Conservation (phyloP, 2,888 invertebrate genomes). For the Drosophila gaucha region DNA sequence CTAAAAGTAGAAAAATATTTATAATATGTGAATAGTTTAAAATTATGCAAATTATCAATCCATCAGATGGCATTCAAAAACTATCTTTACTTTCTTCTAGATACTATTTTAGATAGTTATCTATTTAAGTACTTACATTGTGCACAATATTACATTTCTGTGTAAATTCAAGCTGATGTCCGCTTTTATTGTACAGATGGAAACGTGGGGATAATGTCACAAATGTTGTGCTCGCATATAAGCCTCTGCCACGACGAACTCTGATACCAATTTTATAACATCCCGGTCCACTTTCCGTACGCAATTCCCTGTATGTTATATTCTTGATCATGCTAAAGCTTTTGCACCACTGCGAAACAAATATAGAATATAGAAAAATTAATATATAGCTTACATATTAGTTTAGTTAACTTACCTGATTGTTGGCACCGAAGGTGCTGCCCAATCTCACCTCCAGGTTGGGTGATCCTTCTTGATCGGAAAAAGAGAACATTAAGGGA, state of each 20-base stretch:
- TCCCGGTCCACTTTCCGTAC: constrained; percentile 85
- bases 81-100: not conserved
- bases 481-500: constrained; percentile 96
- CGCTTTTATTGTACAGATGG: constrained; percentile 95
- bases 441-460: constrained; percentile 92
- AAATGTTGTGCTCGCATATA: constrained; percentile 95
- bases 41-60: too few species aligned
- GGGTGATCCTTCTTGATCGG: constrained; percentile 94
- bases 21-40: too few species aligned
- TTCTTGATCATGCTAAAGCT: constrained; percentile 94
- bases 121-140: constrained; percentile 86
- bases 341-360: constrained; percentile 91
- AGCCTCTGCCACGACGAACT: constrained; percentile 93
- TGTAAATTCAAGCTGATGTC: constrained; percentile 92
- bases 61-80: too few species aligned
- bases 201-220: constrained; percentile 96
- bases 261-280: constrained; percentile 92
- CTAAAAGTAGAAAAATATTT: constrained; percentile 44
- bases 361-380: not conserved
- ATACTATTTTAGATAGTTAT: not conserved
- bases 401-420: constrained; percentile 84
- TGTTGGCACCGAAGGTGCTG: constrained; percentile 86
- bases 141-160: constrained; percentile 93
- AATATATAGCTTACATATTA: too few species aligned
- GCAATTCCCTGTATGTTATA: constrained; percentile 88